These are phyloP conservation scores for Chiloscyllium punctatum DNA, from an alignment of 2,797 vertebrate genomes.

Conservation along the genomic window DNA sequence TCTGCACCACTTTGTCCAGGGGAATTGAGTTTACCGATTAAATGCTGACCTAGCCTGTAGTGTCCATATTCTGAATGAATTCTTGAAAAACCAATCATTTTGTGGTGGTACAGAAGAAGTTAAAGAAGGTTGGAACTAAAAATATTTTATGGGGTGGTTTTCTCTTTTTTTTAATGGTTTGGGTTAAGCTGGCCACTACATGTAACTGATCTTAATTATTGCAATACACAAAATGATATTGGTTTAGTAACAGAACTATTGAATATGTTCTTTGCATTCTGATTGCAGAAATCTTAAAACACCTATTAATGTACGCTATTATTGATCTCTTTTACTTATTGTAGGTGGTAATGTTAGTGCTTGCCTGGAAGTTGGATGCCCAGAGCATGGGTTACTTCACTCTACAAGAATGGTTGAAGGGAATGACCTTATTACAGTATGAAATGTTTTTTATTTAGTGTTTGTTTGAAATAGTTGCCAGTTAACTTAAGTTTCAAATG, in stretches of 20 bases:
- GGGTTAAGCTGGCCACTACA: background rate
- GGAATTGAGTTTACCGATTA: too few species aligned
- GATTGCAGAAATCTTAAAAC: background rate
- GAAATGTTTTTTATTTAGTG: slow-evolving; percentile 47
- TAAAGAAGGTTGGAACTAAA: background rate
- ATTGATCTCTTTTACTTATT: slow-evolving; percentile 41
- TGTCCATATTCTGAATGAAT: too few species aligned
- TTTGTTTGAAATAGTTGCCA: background rate
- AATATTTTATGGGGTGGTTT: background rate
- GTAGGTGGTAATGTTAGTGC: slow-evolving; percentile 97
- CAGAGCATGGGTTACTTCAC: slow-evolving; percentile 99
- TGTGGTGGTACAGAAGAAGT: background rate
- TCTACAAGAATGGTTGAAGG: slow-evolving; percentile 96
- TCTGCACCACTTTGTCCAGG: too few species aligned
- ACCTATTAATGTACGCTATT: background rate
- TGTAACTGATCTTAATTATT: background rate
- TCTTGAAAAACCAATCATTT: background rate
- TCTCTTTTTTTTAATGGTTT: background rate
- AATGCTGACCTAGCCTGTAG: too few species aligned
- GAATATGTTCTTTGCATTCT: background rate
- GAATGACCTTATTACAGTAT: slow-evolving; percentile 96
- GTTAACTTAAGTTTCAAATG: background rate
- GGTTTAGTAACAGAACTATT: background rate
- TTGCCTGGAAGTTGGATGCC: slow-evolving; percentile 97
- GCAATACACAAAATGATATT: background rate